A percentile compares a stretch with the other conserved stretches of the same genome.
Evolutionary conservation across 2,113 vertebrate genomes (phyloP).

Genomic region (Sebastes fasciatus): DNA sequence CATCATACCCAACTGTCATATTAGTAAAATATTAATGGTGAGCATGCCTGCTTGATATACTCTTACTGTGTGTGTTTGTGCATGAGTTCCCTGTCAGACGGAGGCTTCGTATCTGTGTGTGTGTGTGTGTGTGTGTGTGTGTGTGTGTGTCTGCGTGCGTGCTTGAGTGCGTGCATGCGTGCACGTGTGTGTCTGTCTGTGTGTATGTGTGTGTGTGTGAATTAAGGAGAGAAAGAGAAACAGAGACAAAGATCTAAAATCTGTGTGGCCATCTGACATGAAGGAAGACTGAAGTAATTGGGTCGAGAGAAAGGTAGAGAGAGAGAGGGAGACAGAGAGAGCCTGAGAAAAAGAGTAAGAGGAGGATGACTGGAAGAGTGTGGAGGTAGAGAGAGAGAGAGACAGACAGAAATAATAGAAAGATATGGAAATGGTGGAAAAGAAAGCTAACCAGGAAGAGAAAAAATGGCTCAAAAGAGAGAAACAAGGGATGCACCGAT

Average conservation of each 20-base stretch:
- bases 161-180: conserved; percentile 11
- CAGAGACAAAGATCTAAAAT: conserved; percentile 56
- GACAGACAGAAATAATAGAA: neutral
- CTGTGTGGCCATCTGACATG: conserved; percentile 63
- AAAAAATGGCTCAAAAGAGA: neutral
- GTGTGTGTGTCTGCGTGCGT: conserved; percentile 15
- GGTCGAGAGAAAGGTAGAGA: conserved; percentile 53
- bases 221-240: conserved; percentile 33
- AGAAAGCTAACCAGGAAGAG: conserved; percentile 7
- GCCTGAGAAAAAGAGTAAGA: neutral
- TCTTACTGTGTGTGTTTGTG: conserved; percentile 45
- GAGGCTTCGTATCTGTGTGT: conserved; percentile 25
- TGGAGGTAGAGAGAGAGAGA: neutral
- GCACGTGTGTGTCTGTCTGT: neutral
- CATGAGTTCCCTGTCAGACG: conserved; percentile 19
- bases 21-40: conserved; percentile 81
- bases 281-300: conserved; percentile 76
- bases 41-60: conserved; percentile 58
- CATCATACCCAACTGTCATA: conserved; percentile 75
- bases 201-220: conserved; percentile 5
- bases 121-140: conserved; percentile 35
- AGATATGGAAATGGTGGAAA: conserved; percentile 3
- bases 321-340: conserved; percentile 19
- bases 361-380: conserved; percentile 10
- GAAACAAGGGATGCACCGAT: neutral